Base-by-base conservation (phyloP, 1,140 invertebrate species). In the Drosophila santomea region DNA sequence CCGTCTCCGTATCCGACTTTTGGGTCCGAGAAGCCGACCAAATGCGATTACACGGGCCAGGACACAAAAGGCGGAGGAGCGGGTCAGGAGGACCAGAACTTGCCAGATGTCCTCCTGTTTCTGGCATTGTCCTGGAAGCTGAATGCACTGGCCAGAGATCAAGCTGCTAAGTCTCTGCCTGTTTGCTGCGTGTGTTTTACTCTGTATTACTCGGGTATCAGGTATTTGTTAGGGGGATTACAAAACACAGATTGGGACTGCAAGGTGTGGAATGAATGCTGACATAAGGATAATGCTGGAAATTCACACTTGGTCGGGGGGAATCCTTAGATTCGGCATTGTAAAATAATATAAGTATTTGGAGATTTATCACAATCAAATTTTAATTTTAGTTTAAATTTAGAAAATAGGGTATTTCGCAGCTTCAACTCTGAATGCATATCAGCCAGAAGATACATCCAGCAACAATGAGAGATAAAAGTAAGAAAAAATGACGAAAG, bases 41-140 rank as follows among this genome's bases (percentile, higher is more conserved):
- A 88, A 86, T 86, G 82, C 74, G 74, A 86, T 86, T 86, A 86
- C 66, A 85, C 78, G 79, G 64, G 50, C 63, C 61, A 77, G 56
- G 54, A 68, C 73, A 76, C 72, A 76, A 64, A 45, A 62, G 47
- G 32, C 63, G 14, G 47, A 44, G 45, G 7, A 36, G 20, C 2
- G 28, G 3, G 38, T 5, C 28, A 28, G 51, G 25, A 14, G 39
- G 28, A 68, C 43, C 41, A 36, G 39, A 52, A 50, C 60, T 47
- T 66, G 54, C 50, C 74, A 77, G 51, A 68, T 68, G 74, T 36
- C 17, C 32, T 48, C 20, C 38, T 68, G 36, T 58, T 59, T 66
- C 51, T 59, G 64, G 74, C 62, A 76, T 64, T 74, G 71, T 74
- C 72, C 72, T 32, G 32, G 8, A 32, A 55, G 23, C 57, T 43